Base-by-base conservation (phyloP, 2,113 vertebrate genomes). In the Pollachius pollachius region DNA sequence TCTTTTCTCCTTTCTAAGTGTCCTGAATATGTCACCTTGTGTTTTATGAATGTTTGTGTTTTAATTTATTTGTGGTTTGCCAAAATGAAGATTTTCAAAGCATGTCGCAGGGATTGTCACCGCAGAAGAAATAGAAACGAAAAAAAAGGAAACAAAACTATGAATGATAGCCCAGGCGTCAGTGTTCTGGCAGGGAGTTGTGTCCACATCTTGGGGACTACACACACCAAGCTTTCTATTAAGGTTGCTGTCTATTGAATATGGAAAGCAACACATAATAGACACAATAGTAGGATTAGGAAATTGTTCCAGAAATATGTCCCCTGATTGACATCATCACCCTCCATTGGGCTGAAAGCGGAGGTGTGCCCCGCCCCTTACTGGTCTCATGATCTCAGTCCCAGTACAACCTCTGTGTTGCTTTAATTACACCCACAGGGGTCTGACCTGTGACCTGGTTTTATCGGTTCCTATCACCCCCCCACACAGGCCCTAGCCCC, bases 21-120 rank as follows among this genome's bases (percentile, higher is more conserved):
- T 93, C 89, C 84, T 84, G 70, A 85, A 85, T 85, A 84, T 87
- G 86, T 88, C 80, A 73, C 52, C 67, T 85, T 88, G 83, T 89
- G 83, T 88, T 93, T 64, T 89, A 89, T 93, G 92, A 92, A 92
- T 86, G 86, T 87, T 74, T 84, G 80, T 90, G 78, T 92, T 93
- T 93, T 92, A 89, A 92, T 88, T 91, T 91, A 88, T 88, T 90
- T 88, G 84, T 91, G 89, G 80, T 93, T 95, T 92, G 87, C 90
- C 90, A 92, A 91, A 90, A 90, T 88, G 88, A 93, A 83, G 87
- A 91, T 89, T 85, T 87, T n/a, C 54, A 84, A 91, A 91, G 88
- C 84, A 89, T 88, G 91, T 91, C 88, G 81, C 72, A 76, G 87
- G 87, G 86, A 83, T 88, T 91, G 87, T 90, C 83, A 86, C 85